Conservation (phyloP, 1,140 invertebrate species). For the Galendromus occidentalis region DNA sequence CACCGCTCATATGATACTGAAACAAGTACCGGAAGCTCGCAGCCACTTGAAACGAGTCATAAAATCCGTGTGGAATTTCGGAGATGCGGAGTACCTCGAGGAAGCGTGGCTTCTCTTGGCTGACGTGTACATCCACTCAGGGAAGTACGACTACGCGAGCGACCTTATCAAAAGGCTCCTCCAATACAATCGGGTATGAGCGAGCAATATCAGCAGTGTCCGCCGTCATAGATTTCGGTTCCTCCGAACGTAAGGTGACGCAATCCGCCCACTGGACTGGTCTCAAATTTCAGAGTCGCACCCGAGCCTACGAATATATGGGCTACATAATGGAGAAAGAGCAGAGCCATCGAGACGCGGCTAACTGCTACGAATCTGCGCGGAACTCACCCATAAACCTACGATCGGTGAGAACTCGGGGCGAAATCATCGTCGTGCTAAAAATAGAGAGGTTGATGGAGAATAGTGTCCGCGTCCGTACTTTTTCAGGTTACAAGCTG, state of each 20-base stretch:
- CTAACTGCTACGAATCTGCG: constrained; percentile 55
- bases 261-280: not conserved
- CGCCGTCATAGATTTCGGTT: no score
- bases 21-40: constrained; percentile 65
- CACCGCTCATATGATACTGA: constrained; percentile 56
- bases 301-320: constrained; percentile 69
- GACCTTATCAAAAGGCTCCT: constrained; percentile 58
- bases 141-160: constrained; percentile 63
- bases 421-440: no score
- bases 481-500: constrained; percentile 49
- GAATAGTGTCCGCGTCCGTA: not conserved
- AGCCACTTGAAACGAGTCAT: constrained; percentile 75
- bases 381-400: constrained; percentile 62
- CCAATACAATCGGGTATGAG: constrained; percentile 62
- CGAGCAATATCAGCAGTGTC: no score
- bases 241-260: no score
- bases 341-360: constrained; percentile 68
- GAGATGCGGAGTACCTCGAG: constrained; percentile 86
- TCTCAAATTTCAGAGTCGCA: constrained; percentile 44
- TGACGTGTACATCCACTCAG: constrained; percentile 68
- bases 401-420: constrained; percentile 35
- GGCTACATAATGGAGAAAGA: constrained; percentile 78
- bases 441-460: constrained; percentile 8
- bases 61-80: constrained; percentile 69
- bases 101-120: constrained; percentile 77